Evolutionary conservation across 2,113 vertebrate genomes (phyloP).

Genomic region (Dipodomys ordii): DNA sequence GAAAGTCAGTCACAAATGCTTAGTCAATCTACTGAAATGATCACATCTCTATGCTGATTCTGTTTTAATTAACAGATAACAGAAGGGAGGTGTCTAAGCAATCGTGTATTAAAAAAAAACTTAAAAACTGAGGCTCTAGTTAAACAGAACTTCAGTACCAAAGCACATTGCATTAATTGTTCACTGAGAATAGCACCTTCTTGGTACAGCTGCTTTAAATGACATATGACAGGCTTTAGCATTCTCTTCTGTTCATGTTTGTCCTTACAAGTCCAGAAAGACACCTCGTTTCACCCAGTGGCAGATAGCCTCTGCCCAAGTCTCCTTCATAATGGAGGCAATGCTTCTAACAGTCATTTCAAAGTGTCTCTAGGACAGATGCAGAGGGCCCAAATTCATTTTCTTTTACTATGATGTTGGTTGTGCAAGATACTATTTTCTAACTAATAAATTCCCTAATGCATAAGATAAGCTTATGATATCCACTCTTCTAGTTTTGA

Average conservation of each 20-base stretch:
- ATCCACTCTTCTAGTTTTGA: background rate
- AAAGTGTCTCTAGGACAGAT: background rate
- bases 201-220: constrained; percentile 56
- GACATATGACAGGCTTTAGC: constrained; percentile 26
- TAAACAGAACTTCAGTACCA: constrained; percentile 66
- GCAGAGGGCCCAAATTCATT: background rate
- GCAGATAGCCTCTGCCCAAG: background rate
- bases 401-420: background rate
- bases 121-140: constrained; percentile 73
- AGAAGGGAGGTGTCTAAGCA: constrained; percentile 65
- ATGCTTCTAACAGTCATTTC: background rate
- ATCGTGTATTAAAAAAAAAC: constrained; percentile 30
- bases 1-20: constrained; percentile 67
- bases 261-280: constrained; percentile 39
- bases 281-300: background rate
- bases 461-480: background rate
- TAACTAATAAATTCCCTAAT: background rate
- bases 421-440: background rate
- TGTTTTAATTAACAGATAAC: constrained; percentile 76
- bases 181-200: constrained; percentile 31
- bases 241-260: constrained; percentile 53
- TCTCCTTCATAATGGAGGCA: background rate
- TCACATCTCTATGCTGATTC: constrained; percentile 68
- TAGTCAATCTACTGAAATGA: constrained; percentile 73
- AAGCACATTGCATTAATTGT: constrained; percentile 45